Percentiles rank a stretch among this genome's conserved stretches.
Conservation (phyloP, 2,888 invertebrate species). For the Nezara viridula region DNA sequence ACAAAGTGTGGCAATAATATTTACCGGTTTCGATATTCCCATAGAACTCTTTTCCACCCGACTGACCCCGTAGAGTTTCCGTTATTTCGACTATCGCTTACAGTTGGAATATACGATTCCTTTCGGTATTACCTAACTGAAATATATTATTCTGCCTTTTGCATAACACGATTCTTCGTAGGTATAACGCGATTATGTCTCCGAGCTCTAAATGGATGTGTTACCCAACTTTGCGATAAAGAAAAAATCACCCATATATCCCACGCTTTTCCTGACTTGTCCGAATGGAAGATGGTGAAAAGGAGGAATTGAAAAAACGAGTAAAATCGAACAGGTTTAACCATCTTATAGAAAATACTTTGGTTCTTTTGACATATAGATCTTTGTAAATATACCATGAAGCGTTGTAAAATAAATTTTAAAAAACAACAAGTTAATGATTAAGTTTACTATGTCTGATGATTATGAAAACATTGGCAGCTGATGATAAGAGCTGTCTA, state of each 20-base stretch:
- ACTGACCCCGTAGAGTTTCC: background rate
- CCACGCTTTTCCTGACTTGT: background rate
- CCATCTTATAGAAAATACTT: background rate
- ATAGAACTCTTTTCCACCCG: background rate
- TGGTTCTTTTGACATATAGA: background rate
- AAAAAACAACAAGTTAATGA: no score
- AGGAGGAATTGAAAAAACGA: background rate
- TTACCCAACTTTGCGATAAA: background rate
- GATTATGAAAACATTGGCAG: no score
- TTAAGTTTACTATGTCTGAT: no score
- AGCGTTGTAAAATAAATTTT: no score
- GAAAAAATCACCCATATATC: background rate
- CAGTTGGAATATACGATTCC: background rate
- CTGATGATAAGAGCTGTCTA: no score
- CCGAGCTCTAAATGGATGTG: background rate
- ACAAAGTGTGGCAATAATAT: background rate
- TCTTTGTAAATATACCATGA: no score
- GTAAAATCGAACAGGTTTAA: background rate
- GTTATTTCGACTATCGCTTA: background rate
- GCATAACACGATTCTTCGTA: background rate
- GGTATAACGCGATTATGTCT: constrained; percentile 18
- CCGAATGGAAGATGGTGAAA: background rate
- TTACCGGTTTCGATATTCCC: background rate
- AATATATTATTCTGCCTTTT: background rate
- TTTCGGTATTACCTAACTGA: constrained; percentile 4